Base-by-base conservation (phyloP, 2,888 invertebrate genomes). In the Leucophenga maculata region DNA sequence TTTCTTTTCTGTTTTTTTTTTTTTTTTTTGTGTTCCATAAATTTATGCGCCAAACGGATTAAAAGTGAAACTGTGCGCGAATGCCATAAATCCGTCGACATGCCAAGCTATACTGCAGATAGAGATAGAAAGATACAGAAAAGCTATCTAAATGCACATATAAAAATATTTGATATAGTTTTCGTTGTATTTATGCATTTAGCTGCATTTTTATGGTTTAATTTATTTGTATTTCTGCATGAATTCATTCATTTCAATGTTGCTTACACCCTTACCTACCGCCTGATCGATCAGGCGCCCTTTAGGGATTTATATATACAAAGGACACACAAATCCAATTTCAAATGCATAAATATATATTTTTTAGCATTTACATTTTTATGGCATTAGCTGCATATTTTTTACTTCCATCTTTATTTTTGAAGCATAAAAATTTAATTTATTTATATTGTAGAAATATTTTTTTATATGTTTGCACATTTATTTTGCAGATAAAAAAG, bases 161-260 rank as follows among this genome's bases (percentile, higher is more conserved):
- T 50, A 13, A 16, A 50, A n/a, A 50, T 50, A 50, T 50, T n/a
- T 50, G 6, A 50, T 50, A 39, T 39, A 18, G 16, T 50, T 59
- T 32, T 32, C 32, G 32, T 8, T 20, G 62, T 46, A 48, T 64
- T 64, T 64, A 48, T 64, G 26, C 48, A 64, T 48, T 64, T 48
- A 64, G 62, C 14, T 64, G 48, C 32, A 48, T 46, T 64, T 64
- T 48, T 26, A 14, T 26, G 22, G 62, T 64, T 64, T 48, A 64
- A 64, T 64, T 64, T 64, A 64, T 64, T 64, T 64, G 62, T 13
- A 46, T 64, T n/a, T 13, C 22, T 22, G 44, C 60, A 44, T 44
- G 44, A 20, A 62, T 64, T 20, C 11, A 20, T 14, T 64, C 48
- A n/a, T 57, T 64, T 13, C 20, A 14, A 11, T 60, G 13, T 20